Conservation (phyloP, 2,888 invertebrate genomes). For the Clanis bilineata region DNA sequence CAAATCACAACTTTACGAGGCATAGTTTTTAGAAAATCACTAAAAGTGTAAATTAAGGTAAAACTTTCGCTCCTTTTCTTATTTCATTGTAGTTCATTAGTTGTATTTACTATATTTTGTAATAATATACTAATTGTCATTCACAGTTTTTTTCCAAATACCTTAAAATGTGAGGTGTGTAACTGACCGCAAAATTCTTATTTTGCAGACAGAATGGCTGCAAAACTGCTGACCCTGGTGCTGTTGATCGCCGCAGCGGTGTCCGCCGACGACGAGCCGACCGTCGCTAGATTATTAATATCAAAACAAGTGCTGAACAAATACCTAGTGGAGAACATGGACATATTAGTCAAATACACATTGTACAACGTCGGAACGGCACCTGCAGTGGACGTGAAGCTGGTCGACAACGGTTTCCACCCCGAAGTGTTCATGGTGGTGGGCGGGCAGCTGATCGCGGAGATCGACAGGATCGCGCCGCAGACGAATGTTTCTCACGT, state of each 20-base stretch:
- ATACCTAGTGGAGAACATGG: constrained; percentile 97
- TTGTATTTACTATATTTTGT: not conserved
- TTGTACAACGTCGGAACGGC: constrained; percentile 96
- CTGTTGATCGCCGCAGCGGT: constrained; percentile 71
- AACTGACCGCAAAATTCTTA: constrained; percentile 27
- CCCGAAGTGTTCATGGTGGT: constrained; percentile 94
- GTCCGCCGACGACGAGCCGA: constrained; percentile 85
- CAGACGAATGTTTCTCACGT: constrained; percentile 97
- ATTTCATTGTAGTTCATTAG: not conserved
- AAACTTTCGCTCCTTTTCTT: constrained; percentile 10
- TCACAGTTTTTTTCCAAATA: constrained; percentile 30
- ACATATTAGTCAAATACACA: constrained; percentile 96
- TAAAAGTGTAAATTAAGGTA: constrained; percentile 42
- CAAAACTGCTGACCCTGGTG: constrained; percentile 69
- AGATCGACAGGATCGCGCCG: constrained; percentile 95
- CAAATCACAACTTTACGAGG: constrained; percentile 8
- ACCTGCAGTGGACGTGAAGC: constrained; percentile 93
- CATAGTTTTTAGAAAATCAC: constrained; percentile 21
- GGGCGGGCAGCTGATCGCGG: constrained; percentile 91
- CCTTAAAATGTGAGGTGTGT: constrained; percentile 17
- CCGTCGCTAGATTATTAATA: constrained; percentile 91
- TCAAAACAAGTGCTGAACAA: constrained; percentile 97
- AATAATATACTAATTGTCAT: constrained; percentile 31
- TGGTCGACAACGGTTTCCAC: constrained; percentile 96
- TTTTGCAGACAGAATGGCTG: constrained; percentile 69